Evolutionary conservation across 2,888 invertebrate species (phyloP).

Genomic region (Drosophila borborema): DNA sequence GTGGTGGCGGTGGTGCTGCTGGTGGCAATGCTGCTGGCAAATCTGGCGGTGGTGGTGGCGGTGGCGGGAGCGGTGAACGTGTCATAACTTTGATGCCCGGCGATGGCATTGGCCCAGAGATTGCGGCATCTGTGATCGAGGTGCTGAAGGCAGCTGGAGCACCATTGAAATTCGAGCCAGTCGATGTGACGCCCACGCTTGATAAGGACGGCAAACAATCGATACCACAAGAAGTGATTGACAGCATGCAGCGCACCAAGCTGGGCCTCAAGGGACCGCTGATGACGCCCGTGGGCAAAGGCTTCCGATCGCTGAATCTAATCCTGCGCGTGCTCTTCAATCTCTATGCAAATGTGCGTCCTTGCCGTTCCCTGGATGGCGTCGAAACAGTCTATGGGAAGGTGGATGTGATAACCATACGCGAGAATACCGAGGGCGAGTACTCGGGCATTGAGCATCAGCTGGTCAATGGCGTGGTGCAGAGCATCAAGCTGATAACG

Average conservation of each 20-base stretch:
- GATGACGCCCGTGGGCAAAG: constrained; percentile 99
- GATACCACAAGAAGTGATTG: constrained; percentile 97
- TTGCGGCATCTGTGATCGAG: constrained; percentile 97
- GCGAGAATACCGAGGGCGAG: constrained; percentile 99
- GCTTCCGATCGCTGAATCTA: constrained; percentile 98
- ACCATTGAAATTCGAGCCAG: constrained; percentile 98
- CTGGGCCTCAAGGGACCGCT: constrained; percentile 98
- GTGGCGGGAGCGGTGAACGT: constrained; percentile 10
- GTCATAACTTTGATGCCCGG: constrained; percentile 96
- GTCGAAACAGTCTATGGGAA: constrained; percentile 97
- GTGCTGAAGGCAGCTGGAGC: constrained; percentile 96
- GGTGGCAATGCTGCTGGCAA: neutral
- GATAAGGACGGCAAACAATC: constrained; percentile 94
- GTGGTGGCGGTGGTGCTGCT: neutral
- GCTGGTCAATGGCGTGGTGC: constrained; percentile 99
- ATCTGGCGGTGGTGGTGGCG: neutral
- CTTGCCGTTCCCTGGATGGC: constrained; percentile 97
- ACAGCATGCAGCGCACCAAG: constrained; percentile 97
- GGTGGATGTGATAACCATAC: constrained; percentile 98
- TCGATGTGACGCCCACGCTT: constrained; percentile 97
- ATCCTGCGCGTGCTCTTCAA: constrained; percentile 98
- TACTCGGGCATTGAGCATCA: constrained; percentile 99
- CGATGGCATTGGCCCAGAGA: constrained; percentile 99
- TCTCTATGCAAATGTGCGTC: constrained; percentile 97
- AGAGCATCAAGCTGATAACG: constrained; percentile 99